A percentile compares a stretch with the other conserved stretches of the same genome.
Evolutionary conservation across 2,113 vertebrate species (phyloP).

Genomic region (Pimephales promelas): DNA sequence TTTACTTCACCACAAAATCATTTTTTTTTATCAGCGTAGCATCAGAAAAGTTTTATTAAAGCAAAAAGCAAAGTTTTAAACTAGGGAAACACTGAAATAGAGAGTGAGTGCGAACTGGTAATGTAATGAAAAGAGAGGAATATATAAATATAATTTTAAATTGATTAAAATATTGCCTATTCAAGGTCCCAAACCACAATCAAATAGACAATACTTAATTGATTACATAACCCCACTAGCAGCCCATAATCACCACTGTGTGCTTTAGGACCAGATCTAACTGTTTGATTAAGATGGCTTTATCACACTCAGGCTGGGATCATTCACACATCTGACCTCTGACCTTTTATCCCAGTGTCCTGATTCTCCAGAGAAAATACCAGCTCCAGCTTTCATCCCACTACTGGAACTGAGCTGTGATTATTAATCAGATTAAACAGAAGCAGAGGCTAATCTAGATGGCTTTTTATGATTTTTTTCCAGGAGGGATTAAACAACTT

Average conservation of each 20-base stretch:
- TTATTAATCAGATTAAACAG: slow-evolving; percentile 53
- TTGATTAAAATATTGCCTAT: background rate
- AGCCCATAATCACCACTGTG: slow-evolving; percentile 11
- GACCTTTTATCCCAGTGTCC: slow-evolving; percentile 32
- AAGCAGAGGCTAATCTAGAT: slow-evolving; percentile 37
- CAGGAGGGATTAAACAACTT: slow-evolving; percentile 46
- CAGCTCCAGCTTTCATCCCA: slow-evolving; percentile 15
- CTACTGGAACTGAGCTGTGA: slow-evolving; percentile 22
- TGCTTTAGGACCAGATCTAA: slow-evolving; percentile 15
- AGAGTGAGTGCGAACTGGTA: background rate
- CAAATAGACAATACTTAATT: background rate
- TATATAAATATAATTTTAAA: background rate
- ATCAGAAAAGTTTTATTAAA: background rate
- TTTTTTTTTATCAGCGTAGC: too few species aligned
- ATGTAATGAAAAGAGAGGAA: background rate
- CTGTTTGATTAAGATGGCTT: slow-evolving; percentile 46
- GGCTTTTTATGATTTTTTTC: slow-evolving; percentile 42
- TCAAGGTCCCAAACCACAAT: background rate
- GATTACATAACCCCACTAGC: slow-evolving; percentile 13
- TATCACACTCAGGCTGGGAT: slow-evolving; percentile 19
- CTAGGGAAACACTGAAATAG: background rate
- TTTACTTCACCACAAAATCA: too few species aligned
- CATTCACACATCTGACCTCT: slow-evolving; percentile 39
- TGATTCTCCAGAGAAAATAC: slow-evolving; percentile 25
- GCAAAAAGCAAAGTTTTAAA: background rate